These are phyloP conservation scores for Strigamia transsilvanica DNA, from an alignment of 2,888 invertebrate genomes.

Conservation along the genomic window DNA sequence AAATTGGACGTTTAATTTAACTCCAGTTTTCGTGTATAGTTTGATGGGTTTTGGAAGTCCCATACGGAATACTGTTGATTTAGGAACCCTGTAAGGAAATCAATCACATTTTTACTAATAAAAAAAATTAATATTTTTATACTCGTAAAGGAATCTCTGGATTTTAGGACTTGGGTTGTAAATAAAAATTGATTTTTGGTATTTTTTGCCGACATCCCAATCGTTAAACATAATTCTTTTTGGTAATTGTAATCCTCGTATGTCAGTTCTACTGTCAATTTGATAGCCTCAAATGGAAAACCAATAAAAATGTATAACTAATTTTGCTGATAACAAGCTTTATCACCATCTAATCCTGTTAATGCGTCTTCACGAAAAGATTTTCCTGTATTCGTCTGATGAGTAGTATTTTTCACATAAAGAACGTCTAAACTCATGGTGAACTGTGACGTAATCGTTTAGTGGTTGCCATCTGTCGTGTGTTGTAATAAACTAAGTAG, in stretches of 20 bases:
- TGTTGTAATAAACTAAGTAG: too few species aligned
- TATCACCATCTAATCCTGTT: not conserved
- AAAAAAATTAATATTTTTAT: not conserved
- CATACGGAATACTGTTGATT: not conserved
- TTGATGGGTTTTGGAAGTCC: constrained; percentile 10
- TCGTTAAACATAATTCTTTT: not conserved
- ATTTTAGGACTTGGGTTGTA: not conserved
- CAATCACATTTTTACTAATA: not conserved
- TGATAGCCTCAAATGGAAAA: not conserved
- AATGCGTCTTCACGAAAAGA: too few species aligned
- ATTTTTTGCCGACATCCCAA: constrained; percentile 9
- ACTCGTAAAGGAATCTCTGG: constrained; percentile 31
- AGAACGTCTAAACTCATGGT: too few species aligned
- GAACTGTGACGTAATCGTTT: too few species aligned
- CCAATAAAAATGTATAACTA: not conserved
- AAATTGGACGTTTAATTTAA: not conserved
- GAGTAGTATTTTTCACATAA: too few species aligned
- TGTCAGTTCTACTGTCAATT: not conserved
- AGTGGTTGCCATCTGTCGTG: too few species aligned
- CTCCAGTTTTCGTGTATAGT: not conserved
- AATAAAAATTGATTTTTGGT: constrained; percentile 4
- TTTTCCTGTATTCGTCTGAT: too few species aligned
- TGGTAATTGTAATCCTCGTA: constrained; percentile 1
- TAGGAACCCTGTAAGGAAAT: not conserved
- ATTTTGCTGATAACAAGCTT: not conserved